A percentile compares a stretch with the other conserved stretches of the same genome.
phyloP scores from a whole-genome alignment of 2,797 vertebrate species.

The Craterocephalus amniculus region DNA sequence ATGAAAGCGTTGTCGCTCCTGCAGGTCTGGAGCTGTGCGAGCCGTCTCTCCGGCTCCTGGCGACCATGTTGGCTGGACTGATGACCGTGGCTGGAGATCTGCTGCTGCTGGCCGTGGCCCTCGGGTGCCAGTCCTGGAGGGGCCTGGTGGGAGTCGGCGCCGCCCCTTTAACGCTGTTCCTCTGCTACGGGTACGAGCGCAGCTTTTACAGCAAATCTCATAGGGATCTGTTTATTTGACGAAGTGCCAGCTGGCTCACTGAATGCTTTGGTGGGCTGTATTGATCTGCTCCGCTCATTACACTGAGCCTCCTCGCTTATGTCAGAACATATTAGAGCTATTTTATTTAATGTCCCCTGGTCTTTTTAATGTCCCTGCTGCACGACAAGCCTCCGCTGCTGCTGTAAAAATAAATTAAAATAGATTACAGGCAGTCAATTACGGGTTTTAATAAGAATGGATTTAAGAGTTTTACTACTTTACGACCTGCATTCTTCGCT shows the following conservation, averaged over 20 bases:
- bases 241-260: conserved; percentile 49
- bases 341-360: conserved; percentile 48
- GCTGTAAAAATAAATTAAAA: conserved; percentile 51
- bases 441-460: conserved; percentile 37
- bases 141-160: conserved; percentile 88
- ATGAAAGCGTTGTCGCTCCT: conserved; percentile 31
- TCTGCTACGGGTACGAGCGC: conserved; percentile 84
- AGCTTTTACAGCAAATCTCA: background rate
- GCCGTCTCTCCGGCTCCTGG: conserved; percentile 85
- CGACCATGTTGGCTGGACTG: conserved; percentile 86
- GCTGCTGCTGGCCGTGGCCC: conserved; percentile 87
- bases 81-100: conserved; percentile 87
- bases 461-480: conserved; percentile 20
- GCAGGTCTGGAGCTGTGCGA: conserved; percentile 92
- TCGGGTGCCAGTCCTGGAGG: conserved; percentile 90
- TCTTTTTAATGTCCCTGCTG: conserved; percentile 17
- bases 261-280: conserved; percentile 59
- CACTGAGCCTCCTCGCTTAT: conserved; percentile 53
- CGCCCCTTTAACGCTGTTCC: conserved; percentile 87
- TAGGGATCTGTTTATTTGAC: conserved; percentile 25
- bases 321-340: conserved; percentile 58
- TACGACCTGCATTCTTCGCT: conserved; percentile 22
- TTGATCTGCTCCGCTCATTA: conserved; percentile 66
- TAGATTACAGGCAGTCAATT: conserved; percentile 37
- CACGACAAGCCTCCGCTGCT: conserved; percentile 26